Base-by-base conservation (phyloP, 2,113 vertebrate species). In the Leptobrachium leishanense region DNA sequence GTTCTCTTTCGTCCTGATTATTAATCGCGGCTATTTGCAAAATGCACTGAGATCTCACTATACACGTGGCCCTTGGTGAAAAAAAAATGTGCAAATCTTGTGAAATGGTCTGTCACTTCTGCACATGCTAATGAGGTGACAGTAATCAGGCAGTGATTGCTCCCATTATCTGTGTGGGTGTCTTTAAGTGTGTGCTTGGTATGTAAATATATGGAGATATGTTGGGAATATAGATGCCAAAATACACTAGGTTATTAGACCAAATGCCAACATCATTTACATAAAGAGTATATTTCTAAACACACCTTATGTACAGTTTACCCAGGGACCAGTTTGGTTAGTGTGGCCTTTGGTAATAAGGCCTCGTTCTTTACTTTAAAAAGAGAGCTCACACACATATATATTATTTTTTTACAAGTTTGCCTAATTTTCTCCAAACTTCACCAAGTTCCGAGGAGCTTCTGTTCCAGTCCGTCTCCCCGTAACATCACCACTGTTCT, bases 151-250 rank as follows among this genome's bases (percentile, higher is more conserved):
- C 41, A 68, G 57, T 80, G 77, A 80, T 80, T 73, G 77, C 77
- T n/a, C 41, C 71, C 63, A 80, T 80, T 79, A 79, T 79, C 62
- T 79, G 70, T 79, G 77, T 79, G 77, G 77, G 77, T 79, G 77
- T 72, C 43, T 66, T 46, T 43, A 57, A 72, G 68, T 59, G 59
- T 73, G 77, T 74, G 77, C 63, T 68, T 68, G 77, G 63, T 59
- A 74, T 73, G 71, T 43, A 80, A 73, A 80, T 80, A 74, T 73
- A 77, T 63, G 76, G 41, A 77, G 67, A 71, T 77, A 64, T 62
- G 50, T 55, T 79, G 62, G 46, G 70, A 79, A 79, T 73, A 73
- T 67, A 80, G 62, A 79, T 79, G 77, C 46, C 71, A 80, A 67
- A 54, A 72, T 78, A n/a, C 50, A 20, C 50, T 50, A 44, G 55